phyloP scores from a whole-genome alignment of 2,113 vertebrate genomes.

The Pedionomus torquatus region DNA sequence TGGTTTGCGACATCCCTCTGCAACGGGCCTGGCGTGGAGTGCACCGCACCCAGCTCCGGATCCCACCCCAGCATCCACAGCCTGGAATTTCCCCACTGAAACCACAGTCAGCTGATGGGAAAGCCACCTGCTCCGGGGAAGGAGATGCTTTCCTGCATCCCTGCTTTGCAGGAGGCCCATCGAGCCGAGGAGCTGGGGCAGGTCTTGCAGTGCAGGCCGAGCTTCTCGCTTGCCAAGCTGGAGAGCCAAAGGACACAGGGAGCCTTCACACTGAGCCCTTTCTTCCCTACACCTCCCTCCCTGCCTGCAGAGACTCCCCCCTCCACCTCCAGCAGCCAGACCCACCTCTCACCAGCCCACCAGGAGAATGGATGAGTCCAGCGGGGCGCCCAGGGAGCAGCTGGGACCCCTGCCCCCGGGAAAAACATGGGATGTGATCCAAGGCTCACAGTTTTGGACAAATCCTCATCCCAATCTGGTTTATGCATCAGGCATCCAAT shows the following conservation, averaged over 20 bases:
- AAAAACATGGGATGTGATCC: background rate
- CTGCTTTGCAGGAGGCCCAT: background rate
- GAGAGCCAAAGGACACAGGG: background rate
- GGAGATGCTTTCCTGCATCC: background rate
- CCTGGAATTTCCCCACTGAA: background rate
- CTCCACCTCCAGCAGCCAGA: background rate
- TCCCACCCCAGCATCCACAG: background rate
- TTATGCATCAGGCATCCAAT: accelerated
- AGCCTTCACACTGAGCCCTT: background rate
- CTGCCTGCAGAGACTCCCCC: background rate
- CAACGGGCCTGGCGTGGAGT: accelerated
- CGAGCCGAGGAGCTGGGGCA: background rate
- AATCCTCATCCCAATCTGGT: accelerated
- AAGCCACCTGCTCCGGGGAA: background rate
- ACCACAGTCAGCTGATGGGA: background rate
- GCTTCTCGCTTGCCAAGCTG: background rate
- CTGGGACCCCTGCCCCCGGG: background rate
- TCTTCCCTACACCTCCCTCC: background rate
- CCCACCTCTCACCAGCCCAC: background rate
- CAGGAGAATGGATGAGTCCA: accelerated
- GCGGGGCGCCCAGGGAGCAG: accelerated
- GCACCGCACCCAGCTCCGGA: background rate
- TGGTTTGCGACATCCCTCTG: background rate
- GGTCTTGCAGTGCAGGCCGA: accelerated
- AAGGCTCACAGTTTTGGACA: background rate